Evolutionary conservation across 1,140 invertebrate species (phyloP), one percentile per base, ranked within the genome.

Genomic region (Monomorium pharaonis): DNA sequence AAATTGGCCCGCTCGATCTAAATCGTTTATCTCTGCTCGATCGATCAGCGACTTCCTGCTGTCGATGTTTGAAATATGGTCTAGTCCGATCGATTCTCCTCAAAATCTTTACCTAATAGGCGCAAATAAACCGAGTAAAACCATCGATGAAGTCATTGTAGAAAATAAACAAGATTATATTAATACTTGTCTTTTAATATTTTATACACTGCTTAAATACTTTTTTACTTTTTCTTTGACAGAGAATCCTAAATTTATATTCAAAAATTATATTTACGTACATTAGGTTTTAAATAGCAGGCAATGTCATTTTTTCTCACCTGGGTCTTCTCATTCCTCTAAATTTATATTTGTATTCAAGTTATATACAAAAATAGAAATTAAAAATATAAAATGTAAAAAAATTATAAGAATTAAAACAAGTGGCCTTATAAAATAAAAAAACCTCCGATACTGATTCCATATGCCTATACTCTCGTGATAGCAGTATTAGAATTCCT

Each of bases 61-160:
- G 87, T 87, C 86, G 16, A 76, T 69, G n/a, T 1, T 75, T 88
- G 56, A 88, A 77, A 77, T 87, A 88, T 51, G 56, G 21, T 44
- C 7, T 42, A 33, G 30, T 10, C 85, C 87, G 27, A 80, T 49
- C 24, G 63, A n/a, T 16, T 63, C 63, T 67, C 33, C 27, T 88
- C 56, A 33, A 87, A 88, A 84, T 72, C 44, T 30, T 21, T 12
- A 10, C 70, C 70, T 72, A 58, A 67, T 18, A 47, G 9, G 12
- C 42, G 30, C 69, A 21, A 69, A 60, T 62, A 84, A 84, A 85
- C 14, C 74, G 2, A 72, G 37, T n/a, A 14, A 69, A 62, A 58
- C 54, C 63, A 37, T 58, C 60, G 67, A 44, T 24, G 37, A 87
- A 42, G 67, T 21, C 18, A 60, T 77, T 27, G 30, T 49, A 77